These are phyloP conservation scores for Solenopsis invicta DNA, from an alignment of 1,140 invertebrate genomes.

Conservation along the genomic window DNA sequence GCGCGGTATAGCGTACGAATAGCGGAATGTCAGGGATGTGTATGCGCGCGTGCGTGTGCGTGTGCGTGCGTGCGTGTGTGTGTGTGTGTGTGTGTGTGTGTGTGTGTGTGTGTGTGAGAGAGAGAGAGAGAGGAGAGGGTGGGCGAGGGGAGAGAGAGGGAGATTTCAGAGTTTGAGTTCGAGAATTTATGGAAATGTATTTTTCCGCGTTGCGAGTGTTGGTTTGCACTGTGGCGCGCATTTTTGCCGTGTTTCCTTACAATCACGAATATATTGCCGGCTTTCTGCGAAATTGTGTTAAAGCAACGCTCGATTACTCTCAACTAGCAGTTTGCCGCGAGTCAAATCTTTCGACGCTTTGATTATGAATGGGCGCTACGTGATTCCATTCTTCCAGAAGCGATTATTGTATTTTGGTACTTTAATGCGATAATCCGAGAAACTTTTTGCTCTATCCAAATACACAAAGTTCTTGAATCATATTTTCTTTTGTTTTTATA, in stretches of 20 bases:
- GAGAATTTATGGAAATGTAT: constrained; percentile 58
- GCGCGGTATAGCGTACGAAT: constrained; percentile 56
- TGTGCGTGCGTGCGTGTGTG: too few species aligned
- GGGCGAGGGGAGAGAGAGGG: neutral
- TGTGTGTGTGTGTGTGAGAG: too few species aligned
- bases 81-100: too few species aligned
- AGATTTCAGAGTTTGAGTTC: constrained; percentile 45
- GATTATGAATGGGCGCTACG: neutral
- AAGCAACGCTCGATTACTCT: constrained; percentile 27
- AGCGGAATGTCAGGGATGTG: constrained; percentile 35
- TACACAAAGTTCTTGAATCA: neutral
- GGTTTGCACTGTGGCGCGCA: constrained; percentile 12
- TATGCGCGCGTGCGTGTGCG: too few species aligned
- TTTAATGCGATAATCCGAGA: neutral
- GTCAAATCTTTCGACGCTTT: neutral
- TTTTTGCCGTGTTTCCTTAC: constrained; percentile 44
- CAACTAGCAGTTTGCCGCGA: neutral
- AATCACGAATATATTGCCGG: constrained; percentile 49
- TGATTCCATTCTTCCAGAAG: neutral
- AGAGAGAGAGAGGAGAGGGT: neutral
- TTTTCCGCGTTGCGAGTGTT: constrained; percentile 40
- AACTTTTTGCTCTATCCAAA: neutral
- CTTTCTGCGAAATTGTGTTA: constrained; percentile 32
- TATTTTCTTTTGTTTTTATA: constrained; percentile 12
- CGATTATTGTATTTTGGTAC: neutral